phyloP scores from a whole-genome alignment of 2,888 invertebrate species.

The Bimastos eiseni region DNA sequence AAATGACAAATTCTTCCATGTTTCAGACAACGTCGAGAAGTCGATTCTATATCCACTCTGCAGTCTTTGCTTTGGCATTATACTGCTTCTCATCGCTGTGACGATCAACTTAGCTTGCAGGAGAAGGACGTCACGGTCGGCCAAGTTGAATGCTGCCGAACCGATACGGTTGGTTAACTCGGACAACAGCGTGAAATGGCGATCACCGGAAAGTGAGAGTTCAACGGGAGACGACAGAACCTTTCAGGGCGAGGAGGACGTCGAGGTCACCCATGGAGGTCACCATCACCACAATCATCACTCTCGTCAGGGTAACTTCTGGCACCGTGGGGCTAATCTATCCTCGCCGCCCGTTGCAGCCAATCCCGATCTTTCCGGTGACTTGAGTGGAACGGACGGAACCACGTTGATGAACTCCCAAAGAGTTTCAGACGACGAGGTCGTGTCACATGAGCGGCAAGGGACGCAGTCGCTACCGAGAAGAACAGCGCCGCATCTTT shows the following conservation, averaged over 20 bases:
- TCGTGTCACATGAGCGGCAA: neutral
- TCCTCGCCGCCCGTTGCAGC: neutral
- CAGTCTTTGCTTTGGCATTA: slow-evolving; percentile 32
- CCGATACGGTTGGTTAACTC: neutral
- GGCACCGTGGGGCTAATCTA: neutral
- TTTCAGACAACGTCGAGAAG: slow-evolving; percentile 36
- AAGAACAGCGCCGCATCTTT: neutral
- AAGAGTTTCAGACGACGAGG: neutral
- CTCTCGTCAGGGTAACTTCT: neutral
- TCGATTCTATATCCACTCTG: slow-evolving; percentile 27
- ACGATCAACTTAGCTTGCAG: slow-evolving; percentile 13
- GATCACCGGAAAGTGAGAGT: slow-evolving; percentile 34
- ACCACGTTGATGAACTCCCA: neutral
- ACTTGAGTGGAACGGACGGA: neutral
- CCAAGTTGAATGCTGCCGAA: neutral
- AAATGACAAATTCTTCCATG: neutral
- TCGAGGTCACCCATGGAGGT: neutral
- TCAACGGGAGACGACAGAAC: slow-evolving; percentile 32
- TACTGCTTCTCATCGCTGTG: slow-evolving; percentile 29
- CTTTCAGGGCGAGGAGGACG: neutral
- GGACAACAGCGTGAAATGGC: slow-evolving; percentile 24
- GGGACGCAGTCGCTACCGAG: slow-evolving; percentile 13
- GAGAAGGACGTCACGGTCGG: neutral
- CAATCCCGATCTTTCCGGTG: neutral
- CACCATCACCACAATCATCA: slow-evolving; percentile 17